phyloP scores from a whole-genome alignment of 2,888 invertebrate species.

The Drosophila suboccidentalis region DNA sequence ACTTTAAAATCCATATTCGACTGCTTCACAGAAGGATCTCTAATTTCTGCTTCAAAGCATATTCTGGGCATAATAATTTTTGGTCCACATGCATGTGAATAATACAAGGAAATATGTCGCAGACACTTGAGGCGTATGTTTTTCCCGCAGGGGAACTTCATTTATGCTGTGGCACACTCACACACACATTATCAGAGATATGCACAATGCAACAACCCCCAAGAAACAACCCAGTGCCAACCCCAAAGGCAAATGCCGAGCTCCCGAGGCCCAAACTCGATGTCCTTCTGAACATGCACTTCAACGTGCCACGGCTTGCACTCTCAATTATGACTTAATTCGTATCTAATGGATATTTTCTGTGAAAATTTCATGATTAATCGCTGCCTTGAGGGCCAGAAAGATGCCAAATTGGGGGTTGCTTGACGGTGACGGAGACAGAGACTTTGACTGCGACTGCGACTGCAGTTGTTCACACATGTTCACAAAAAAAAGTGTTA shows the following conservation, averaged over 20 bases:
- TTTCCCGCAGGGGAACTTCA: constrained; percentile 48
- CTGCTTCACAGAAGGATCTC: constrained; percentile 36
- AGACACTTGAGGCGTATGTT: constrained; percentile 64
- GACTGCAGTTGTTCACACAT: constrained; percentile 81
- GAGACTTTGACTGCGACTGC: constrained; percentile 3
- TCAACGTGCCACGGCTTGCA: constrained; percentile 66
- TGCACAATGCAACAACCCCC: constrained; percentile 33
- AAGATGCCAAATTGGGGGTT: constrained; percentile 46
- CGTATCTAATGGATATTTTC: constrained; percentile 82
- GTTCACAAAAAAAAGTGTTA: constrained; percentile 67
- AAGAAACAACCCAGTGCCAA: constrained; percentile 24
- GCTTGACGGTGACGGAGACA: constrained; percentile 25
- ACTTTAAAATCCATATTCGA: constrained; percentile 21
- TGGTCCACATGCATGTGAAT: constrained; percentile 48
- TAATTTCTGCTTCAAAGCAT: constrained; percentile 56
- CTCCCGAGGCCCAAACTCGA: constrained; percentile 3
- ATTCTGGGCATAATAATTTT: constrained; percentile 46
- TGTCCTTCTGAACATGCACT: constrained; percentile 57
- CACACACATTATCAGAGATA: constrained; percentile 5
- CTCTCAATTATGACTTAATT: constrained; percentile 84
- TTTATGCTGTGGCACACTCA: constrained; percentile 59
- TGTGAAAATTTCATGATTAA: constrained; percentile 79
- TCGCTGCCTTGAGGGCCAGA: constrained; percentile 71
- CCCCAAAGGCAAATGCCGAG: constrained; percentile 46
- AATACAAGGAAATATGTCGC: constrained; percentile 71